These are phyloP conservation scores for Amia ocellicauda DNA, from an alignment of 2,113 vertebrate genomes.

Conservation along the genomic window DNA sequence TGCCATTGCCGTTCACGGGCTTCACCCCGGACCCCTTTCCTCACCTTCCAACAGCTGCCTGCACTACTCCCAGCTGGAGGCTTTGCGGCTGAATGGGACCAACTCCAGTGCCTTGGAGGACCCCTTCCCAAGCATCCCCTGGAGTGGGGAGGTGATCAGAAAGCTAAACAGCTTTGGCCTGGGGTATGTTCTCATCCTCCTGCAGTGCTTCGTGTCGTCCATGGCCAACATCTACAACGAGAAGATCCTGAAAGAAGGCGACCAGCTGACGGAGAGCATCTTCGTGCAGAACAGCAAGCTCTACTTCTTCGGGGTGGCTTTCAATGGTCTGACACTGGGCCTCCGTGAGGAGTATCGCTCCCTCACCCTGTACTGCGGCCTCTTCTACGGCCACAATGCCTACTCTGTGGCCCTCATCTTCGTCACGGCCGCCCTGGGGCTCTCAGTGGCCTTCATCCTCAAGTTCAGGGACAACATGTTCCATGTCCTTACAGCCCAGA, in stretches of 20 bases:
- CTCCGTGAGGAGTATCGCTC: slow-evolving; percentile 68
- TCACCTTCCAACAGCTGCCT: slow-evolving; percentile 83
- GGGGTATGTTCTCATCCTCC: slow-evolving; percentile 83
- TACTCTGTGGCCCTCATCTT: slow-evolving; percentile 86
- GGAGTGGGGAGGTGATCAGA: slow-evolving; percentile 66
- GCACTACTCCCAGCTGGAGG: slow-evolving; percentile 57
- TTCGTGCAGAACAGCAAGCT: slow-evolving; percentile 94
- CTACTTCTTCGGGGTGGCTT: slow-evolving; percentile 84
- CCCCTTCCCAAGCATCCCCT: slow-evolving; percentile 58
- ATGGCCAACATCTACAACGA: slow-evolving; percentile 98
- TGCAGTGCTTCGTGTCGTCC: slow-evolving; percentile 91
- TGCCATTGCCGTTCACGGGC: slow-evolving; percentile 58
- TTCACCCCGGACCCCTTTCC: slow-evolving; percentile 71
- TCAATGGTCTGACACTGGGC: slow-evolving; percentile 80
- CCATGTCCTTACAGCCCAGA: slow-evolving; percentile 89
- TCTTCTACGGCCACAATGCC: slow-evolving; percentile 88
- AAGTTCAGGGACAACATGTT: slow-evolving; percentile 99
- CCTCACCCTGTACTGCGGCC: slow-evolving; percentile 77
- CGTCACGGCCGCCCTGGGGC: slow-evolving; percentile 86
- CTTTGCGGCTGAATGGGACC: slow-evolving; percentile 50
- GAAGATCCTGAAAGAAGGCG: slow-evolving; percentile 93
- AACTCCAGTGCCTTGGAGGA: slow-evolving; percentile 37
- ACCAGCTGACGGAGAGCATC: slow-evolving; percentile 85
- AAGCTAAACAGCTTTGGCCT: slow-evolving; percentile 71
- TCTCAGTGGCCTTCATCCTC: slow-evolving; percentile 93